Conservation (phyloP, 2,113 vertebrate species). For the Megaceryle maxima region DNA sequence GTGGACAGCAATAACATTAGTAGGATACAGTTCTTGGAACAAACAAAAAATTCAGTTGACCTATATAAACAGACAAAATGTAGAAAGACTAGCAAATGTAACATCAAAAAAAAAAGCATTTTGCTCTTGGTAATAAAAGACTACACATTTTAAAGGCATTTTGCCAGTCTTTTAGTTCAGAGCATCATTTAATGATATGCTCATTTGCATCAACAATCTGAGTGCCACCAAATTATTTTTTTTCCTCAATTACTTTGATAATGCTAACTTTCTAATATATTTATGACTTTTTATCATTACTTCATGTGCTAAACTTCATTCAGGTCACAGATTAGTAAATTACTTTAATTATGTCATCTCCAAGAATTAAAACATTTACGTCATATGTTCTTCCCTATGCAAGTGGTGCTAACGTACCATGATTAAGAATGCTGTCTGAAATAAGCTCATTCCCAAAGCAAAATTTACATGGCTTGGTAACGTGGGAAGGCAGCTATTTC, state of each 20-base stretch:
- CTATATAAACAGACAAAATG: constrained; percentile 41
- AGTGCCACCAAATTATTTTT: constrained; percentile 16
- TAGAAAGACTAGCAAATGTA: constrained; percentile 36
- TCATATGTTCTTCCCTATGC: neutral
- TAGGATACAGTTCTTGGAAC: constrained; percentile 33
- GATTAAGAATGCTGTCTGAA: constrained; percentile 5
- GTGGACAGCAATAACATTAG: constrained; percentile 67
- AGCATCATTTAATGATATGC: constrained; percentile 34
- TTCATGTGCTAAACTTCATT: neutral
- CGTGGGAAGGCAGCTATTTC: constrained; percentile 47
- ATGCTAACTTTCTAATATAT: constrained; percentile 49
- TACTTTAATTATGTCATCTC: neutral
- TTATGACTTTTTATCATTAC: constrained; percentile 33
- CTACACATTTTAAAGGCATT: constrained; percentile 14
- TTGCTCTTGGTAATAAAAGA: constrained; percentile 34
- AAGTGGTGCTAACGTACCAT: neutral
- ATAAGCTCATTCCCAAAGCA: constrained; percentile 13
- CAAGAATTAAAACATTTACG: constrained; percentile 9
- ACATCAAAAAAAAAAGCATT: neutral
- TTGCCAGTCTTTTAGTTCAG: constrained; percentile 30
- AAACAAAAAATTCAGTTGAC: constrained; percentile 41
- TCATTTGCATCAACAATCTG: constrained; percentile 50
- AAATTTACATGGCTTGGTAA: constrained; percentile 18
- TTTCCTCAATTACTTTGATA: constrained; percentile 36
- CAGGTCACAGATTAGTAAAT: neutral